Evolutionary conservation across 2,888 invertebrate genomes (phyloP), one percentile per base, ranked within the genome.

Genomic region (Sphaerophoria rueppellii): DNA sequence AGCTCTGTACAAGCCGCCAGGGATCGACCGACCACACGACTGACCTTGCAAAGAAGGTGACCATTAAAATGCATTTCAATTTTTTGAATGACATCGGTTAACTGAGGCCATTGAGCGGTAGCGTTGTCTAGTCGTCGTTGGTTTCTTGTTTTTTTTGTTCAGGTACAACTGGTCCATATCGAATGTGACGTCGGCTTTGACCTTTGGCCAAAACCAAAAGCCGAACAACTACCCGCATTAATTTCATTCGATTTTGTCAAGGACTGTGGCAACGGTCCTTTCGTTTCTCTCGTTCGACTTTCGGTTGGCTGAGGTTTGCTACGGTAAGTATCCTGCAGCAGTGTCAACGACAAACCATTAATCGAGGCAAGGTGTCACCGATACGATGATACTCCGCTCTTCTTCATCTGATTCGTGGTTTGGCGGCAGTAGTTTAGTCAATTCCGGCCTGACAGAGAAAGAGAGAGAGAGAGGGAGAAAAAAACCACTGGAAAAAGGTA

Each of bases 191-290:
- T 77, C 76, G 73, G 48, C 76, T 69, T 69, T 85, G 81, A 85
- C 76, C 85, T 85, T 77, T 81, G 57, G 81, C 52, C 73, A 43
- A 65, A 24, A 65, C 54, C 70, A 65, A 63, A 77, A 81, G 54
- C 82, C 86, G 65, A 81, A 73, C 85, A 80, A 86, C 82, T 82
- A 86, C 86, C 86, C 86, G 86, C 86, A 86, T 86, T 86, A 82
- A 82, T 86, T 82, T 82, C 82, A 86, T 86, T 82, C 86, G 86
- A 86, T 86, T 86, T 76, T 85, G 16, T 48, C 52, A n/a, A 24
- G 32, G 11, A 4, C 32, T 34, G 43, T 4, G 12, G 11, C 69
- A 54, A 40, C 60, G 9, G 16, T 34, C 37, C 46, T 55, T 43
- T 52, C 14, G 3, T 37, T 32, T 9, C 11, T 43, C 9, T 12